Evolutionary conservation across 2,888 invertebrate genomes (phyloP).

Genomic region (Lissocephala sabroskyi): DNA sequence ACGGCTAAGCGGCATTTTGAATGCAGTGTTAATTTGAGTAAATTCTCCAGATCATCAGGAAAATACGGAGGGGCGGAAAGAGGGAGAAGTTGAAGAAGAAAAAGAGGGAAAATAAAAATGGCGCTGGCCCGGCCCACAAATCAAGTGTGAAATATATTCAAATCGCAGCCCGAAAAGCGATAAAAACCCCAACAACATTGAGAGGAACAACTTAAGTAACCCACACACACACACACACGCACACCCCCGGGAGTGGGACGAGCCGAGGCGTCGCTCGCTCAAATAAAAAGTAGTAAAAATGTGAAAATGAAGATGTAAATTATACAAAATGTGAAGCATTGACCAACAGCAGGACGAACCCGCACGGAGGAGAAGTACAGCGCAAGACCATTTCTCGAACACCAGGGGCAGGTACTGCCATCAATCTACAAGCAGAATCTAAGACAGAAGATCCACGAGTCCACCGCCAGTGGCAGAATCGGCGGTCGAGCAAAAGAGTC

Average conservation of each 20-base stretch:
- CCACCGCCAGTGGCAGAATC: conserved; percentile 5
- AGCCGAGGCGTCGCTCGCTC: conserved; percentile 30
- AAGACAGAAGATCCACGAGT: conserved; percentile 35
- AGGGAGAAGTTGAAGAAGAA: no score
- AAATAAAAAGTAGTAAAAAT: conserved; percentile 36
- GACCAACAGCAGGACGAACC: conserved; percentile 20
- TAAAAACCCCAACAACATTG: conserved; percentile 23
- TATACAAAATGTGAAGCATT: conserved; percentile 49
- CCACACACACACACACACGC: conserved; percentile 13
- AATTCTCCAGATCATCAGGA: conserved; percentile 50
- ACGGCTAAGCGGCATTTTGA: conserved; percentile 9
- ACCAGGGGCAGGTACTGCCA: conserved; percentile 58
- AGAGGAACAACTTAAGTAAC: conserved; percentile 14
- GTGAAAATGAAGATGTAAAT: conserved; percentile 66
- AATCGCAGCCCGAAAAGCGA: conserved; percentile 43
- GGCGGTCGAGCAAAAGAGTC: conserved; percentile 15
- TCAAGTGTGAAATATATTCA: conserved; percentile 67
- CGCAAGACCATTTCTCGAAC: conserved; percentile 44
- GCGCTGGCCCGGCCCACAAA: conserved; percentile 39
- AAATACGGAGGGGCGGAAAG: no score
- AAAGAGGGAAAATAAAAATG: conserved; percentile 8
- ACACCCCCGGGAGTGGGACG: conserved; percentile 6
- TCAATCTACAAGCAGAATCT: conserved; percentile 63
- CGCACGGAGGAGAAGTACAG: conserved; percentile 9
- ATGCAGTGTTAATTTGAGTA: conserved; percentile 57